A percentile compares a stretch with the other conserved stretches of the same genome.
Conservation (phyloP, 2,113 vertebrate genomes). For the Crocuta crocuta region DNA sequence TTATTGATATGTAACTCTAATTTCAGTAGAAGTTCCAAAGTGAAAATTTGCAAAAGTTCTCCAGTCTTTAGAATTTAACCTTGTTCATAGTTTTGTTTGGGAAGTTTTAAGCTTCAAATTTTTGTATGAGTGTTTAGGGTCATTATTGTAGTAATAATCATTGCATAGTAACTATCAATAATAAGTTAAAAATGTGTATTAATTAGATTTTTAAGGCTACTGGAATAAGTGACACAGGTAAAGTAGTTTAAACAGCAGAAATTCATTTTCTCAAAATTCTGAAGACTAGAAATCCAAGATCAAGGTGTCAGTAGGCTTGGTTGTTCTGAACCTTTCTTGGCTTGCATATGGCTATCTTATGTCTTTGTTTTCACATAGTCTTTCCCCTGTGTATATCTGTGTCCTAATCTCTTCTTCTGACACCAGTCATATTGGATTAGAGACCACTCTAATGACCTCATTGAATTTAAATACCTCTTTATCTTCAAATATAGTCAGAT, state of each 20-base stretch:
- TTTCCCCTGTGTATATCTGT: background rate
- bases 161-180: background rate
- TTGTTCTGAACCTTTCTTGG: background rate
- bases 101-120: constrained; percentile 33
- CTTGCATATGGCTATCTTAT: background rate
- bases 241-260: background rate
- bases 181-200: background rate
- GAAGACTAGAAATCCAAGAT: background rate
- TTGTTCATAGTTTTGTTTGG: constrained; percentile 28
- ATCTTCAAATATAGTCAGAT: background rate
- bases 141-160: background rate
- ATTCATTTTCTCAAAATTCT: background rate
- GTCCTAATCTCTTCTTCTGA: background rate
- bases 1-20: background rate
- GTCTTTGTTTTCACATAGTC: background rate
- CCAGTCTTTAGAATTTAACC: background rate
- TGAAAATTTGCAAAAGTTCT: constrained; percentile 6
- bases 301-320: background rate
- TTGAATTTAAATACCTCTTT: constrained; percentile 23
- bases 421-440: background rate
- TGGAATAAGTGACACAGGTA: background rate
- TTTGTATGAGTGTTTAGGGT: background rate
- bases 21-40: constrained; percentile 24
- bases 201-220: background rate
- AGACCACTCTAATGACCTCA: background rate